These are phyloP conservation scores for Gouania willdenowi DNA, from an alignment of 2,797 vertebrate species.

Conservation along the genomic window DNA sequence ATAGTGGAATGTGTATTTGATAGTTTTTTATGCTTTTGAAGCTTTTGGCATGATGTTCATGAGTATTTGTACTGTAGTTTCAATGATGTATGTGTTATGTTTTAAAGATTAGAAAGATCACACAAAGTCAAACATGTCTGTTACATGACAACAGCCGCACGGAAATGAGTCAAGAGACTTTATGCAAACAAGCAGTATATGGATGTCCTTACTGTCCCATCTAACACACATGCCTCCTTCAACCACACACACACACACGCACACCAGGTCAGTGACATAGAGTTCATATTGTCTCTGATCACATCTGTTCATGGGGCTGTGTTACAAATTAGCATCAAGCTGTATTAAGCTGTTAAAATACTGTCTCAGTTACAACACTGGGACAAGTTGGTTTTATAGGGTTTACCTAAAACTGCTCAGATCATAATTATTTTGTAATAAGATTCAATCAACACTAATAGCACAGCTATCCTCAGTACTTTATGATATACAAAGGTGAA, in stretches of 20 bases:
- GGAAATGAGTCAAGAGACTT: slow-evolving; percentile 65
- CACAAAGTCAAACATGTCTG: slow-evolving; percentile 64
- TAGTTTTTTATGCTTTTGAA: slow-evolving; percentile 5
- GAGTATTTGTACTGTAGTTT: background rate
- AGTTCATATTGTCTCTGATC: slow-evolving; percentile 6
- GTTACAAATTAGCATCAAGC: no score
- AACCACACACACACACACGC: slow-evolving; percentile 1
- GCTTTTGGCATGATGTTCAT: background rate
- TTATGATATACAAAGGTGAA: no score
- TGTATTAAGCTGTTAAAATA: no score
- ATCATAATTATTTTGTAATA: no score
- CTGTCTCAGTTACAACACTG: no score
- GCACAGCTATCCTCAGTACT: no score
- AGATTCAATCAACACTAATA: no score
- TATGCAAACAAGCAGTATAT: slow-evolving; percentile 53
- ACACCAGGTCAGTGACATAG: background rate
- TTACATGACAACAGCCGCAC: slow-evolving; percentile 62
- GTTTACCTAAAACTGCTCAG: no score
- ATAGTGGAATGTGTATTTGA: slow-evolving; percentile 24
- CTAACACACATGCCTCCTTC: slow-evolving; percentile 8
- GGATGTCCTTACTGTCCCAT: slow-evolving; percentile 70
- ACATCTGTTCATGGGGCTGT: no score
- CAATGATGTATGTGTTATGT: background rate
- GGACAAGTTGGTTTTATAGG: no score
- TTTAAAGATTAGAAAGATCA: slow-evolving; percentile 25